Conservation (phyloP, 2,888 invertebrate species). For the Charanyca ferruginea region DNA sequence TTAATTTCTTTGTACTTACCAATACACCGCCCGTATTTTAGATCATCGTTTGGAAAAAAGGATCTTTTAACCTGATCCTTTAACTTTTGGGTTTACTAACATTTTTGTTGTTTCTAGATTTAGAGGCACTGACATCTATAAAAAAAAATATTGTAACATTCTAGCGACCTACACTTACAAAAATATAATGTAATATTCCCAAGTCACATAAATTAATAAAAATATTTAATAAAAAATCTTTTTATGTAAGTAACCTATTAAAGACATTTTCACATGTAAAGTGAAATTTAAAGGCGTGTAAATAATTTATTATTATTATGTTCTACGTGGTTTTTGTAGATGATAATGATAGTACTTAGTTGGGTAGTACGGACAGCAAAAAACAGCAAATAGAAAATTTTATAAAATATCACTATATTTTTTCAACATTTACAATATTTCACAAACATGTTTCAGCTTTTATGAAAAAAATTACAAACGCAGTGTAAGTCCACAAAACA, state of each 20-base stretch:
- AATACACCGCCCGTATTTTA: not conserved
- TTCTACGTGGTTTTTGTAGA: not conserved
- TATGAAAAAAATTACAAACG: constrained; percentile 21
- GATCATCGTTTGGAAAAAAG: too few species aligned
- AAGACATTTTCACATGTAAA: not conserved
- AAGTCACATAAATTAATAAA: too few species aligned
- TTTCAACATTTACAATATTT: constrained; percentile 32
- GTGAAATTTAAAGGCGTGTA: too few species aligned
- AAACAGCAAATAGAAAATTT: constrained; percentile 47
- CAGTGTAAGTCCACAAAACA: constrained; percentile 32
- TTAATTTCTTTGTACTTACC: not conserved
- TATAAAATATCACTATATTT: constrained; percentile 45
- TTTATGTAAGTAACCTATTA: too few species aligned
- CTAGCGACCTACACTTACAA: not conserved
- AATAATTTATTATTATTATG: not conserved
- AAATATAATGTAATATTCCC: constrained; percentile 3
- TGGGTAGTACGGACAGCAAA: not conserved
- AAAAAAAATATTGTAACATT: not conserved
- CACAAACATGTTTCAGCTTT: constrained; percentile 11
- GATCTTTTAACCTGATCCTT: not conserved
- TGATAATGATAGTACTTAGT: not conserved
- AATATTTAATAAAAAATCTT: not conserved
- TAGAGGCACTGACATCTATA: not conserved
- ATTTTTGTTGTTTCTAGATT: not conserved
- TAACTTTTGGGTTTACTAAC: not conserved